A percentile compares a stretch with the other conserved stretches of the same genome.
Conservation (phyloP, 2,888 invertebrate genomes). For the Brachylomia viminalis region DNA sequence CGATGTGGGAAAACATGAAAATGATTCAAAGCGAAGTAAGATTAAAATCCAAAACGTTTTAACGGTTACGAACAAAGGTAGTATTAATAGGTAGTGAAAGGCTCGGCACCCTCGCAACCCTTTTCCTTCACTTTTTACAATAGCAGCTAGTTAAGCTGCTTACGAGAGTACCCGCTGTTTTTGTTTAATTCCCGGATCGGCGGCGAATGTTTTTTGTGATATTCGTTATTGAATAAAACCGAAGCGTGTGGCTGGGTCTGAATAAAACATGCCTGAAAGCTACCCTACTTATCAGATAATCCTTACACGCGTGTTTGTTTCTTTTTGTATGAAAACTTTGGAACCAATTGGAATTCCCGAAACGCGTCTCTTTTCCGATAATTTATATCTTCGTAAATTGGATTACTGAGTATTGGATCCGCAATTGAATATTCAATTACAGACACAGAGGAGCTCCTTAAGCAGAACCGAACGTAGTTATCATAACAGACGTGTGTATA, state of each 20-base stretch:
- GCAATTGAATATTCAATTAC: constrained; percentile 47
- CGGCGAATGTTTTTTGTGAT: constrained; percentile 51
- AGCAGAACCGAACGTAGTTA: constrained; percentile 7
- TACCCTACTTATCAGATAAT: constrained; percentile 54
- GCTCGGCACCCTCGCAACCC: constrained; percentile 45
- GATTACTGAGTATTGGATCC: constrained; percentile 42
- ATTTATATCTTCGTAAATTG: constrained; percentile 53
- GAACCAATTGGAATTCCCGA: constrained; percentile 36
- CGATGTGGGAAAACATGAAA: background rate
- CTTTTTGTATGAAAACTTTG: constrained; percentile 53
- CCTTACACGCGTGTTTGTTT: constrained; percentile 49
- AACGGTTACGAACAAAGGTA: constrained; percentile 28
- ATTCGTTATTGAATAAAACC: constrained; percentile 57
- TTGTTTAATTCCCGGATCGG: constrained; percentile 60
- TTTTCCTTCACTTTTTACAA: constrained; percentile 47
- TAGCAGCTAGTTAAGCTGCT: constrained; percentile 58
- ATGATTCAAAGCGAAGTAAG: constrained; percentile 1
- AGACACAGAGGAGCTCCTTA: constrained; percentile 2
- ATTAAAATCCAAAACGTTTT: constrained; percentile 7
- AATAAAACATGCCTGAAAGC: constrained; percentile 57
- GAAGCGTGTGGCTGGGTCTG: constrained; percentile 41
- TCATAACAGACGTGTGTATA: background rate
- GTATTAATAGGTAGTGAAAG: constrained; percentile 26
- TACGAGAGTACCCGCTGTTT: constrained; percentile 45
- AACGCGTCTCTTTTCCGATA: constrained; percentile 38